A percentile compares a stretch with the other conserved stretches of the same genome.
phyloP scores from a whole-genome alignment of 1,140 invertebrate species.

The Mercenaria mercenaria region DNA sequence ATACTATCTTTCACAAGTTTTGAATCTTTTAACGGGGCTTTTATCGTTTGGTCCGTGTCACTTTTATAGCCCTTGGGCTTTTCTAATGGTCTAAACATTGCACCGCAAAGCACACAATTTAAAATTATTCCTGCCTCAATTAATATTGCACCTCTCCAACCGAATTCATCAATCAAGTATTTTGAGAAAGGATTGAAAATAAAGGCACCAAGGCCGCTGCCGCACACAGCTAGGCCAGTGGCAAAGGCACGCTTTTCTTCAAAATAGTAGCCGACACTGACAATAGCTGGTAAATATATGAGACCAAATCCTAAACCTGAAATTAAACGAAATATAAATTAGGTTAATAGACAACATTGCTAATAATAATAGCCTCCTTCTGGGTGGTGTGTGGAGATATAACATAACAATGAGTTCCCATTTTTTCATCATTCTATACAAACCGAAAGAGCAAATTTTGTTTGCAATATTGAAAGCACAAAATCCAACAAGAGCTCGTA shows the following conservation, averaged over 20 bases:
- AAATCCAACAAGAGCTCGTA: no score
- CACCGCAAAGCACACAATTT: slow-evolving; percentile 91
- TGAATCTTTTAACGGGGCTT: neutral
- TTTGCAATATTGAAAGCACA: no score
- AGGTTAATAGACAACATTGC: no score
- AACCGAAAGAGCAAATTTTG: no score
- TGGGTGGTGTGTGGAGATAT: no score
- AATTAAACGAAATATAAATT: slow-evolving; percentile 21
- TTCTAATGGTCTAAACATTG: slow-evolving; percentile 92
- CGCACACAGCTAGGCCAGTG: slow-evolving; percentile 92
- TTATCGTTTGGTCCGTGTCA: neutral
- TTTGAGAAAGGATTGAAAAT: slow-evolving; percentile 82
- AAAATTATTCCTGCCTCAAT: slow-evolving; percentile 93
- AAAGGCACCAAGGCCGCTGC: slow-evolving; percentile 84
- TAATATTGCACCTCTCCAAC: slow-evolving; percentile 89
- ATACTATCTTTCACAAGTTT: slow-evolving; percentile 5
- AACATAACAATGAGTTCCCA: no score
- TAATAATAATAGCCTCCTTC: no score
- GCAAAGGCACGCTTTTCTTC: slow-evolving; percentile 95
- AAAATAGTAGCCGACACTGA: slow-evolving; percentile 97
- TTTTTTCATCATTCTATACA: no score
- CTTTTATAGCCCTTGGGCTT: neutral
- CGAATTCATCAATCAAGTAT: slow-evolving; percentile 79
- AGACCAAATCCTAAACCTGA: slow-evolving; percentile 95
- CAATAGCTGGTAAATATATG: slow-evolving; percentile 96